Evolutionary conservation across 1,140 invertebrate genomes (phyloP).

Genomic region (Camponotus vicinus): DNA sequence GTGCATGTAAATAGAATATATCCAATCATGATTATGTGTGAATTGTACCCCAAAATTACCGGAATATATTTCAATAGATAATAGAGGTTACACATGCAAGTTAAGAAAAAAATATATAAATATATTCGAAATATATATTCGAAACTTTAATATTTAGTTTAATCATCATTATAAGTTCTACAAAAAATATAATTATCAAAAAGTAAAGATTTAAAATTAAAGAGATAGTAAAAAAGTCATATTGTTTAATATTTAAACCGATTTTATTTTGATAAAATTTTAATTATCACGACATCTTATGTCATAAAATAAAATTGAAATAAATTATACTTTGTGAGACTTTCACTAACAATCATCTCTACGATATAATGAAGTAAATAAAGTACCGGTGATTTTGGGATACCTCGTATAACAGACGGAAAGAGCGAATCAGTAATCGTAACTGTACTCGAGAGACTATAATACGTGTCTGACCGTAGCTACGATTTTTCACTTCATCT

Average conservation of each 20-base stretch:
- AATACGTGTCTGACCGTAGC: conserved; percentile 60
- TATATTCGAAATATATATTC: background rate
- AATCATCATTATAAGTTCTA: too few relatives aligned
- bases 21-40: conserved; percentile 63
- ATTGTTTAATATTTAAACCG: background rate
- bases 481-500: conserved; percentile 66
- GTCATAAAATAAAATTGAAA: background rate
- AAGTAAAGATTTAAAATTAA: too few relatives aligned
- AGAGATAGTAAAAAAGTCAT: conserved; percentile 9
- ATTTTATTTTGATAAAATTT: conserved; percentile 18
- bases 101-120: background rate
- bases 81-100: background rate
- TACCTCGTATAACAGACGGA: conserved; percentile 14
- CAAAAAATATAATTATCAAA: background rate
- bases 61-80: conserved; percentile 34
- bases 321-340: background rate
- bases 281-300: background rate
- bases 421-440: conserved; percentile 33
- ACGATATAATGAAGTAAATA: background rate
- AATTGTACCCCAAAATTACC: conserved; percentile 5
- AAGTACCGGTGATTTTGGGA: conserved; percentile 45
- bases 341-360: background rate
- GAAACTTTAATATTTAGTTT: background rate
- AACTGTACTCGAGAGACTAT: conserved; percentile 39
- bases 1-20: conserved; percentile 71